A percentile compares a stretch with the other conserved stretches of the same genome.
These are phyloP conservation scores for Neoitamus cyanurus DNA, from an alignment of 2,888 invertebrate species.

Conservation along the genomic window DNA sequence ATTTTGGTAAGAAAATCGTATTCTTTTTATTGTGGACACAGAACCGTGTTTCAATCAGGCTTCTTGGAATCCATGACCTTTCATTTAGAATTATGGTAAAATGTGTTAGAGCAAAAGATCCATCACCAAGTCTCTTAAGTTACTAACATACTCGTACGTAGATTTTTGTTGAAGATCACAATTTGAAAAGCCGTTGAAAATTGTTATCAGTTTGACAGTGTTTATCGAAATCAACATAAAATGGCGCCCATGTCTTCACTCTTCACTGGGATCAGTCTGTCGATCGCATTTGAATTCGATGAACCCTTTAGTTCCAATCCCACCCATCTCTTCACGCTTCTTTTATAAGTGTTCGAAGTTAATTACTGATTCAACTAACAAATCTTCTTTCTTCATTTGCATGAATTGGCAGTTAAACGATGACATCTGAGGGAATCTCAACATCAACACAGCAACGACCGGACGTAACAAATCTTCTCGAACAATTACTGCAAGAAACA, in stretches of 20 bases:
- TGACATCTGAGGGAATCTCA: constrained; percentile 8
- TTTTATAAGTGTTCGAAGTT: background rate
- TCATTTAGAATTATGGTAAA: no score
- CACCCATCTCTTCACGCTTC: background rate
- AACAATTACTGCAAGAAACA: background rate
- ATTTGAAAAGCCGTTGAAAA: no score
- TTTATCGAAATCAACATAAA: background rate
- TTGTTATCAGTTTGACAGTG: background rate
- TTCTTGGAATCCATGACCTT: no score
- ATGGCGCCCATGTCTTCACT: background rate
- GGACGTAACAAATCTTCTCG: background rate
- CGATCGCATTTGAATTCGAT: background rate
- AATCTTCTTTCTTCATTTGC: background rate
- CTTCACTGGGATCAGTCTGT: background rate
- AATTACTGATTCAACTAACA: background rate
- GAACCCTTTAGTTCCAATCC: background rate
- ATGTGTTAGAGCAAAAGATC: no score
- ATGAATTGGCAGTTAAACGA: constrained; percentile 16
- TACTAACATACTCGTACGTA: no score
- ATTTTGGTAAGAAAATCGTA: no score
- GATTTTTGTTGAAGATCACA: no score
- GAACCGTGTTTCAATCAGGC: no score
- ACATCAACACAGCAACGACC: background rate
- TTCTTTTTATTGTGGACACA: no score
- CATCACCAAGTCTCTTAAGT: no score